A percentile compares a stretch with the other conserved stretches of the same genome.
Evolutionary conservation across 2,113 vertebrate species (phyloP).

Genomic region (Otocyon megalotis): DNA sequence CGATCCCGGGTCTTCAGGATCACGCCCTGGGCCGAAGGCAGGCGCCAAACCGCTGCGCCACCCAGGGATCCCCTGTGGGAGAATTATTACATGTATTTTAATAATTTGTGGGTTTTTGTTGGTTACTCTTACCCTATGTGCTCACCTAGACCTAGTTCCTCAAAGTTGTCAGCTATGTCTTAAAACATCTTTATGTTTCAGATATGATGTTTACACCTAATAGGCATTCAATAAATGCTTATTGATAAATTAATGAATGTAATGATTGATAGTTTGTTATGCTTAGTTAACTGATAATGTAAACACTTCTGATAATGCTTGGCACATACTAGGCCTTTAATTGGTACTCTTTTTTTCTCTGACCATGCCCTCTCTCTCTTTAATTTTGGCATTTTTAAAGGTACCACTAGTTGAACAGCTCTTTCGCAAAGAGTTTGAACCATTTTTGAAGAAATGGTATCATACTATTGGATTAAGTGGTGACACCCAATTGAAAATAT

Average conservation of each 20-base stretch:
- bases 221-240: background rate
- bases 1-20: too few species aligned
- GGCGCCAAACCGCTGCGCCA: too few species aligned
- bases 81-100: background rate
- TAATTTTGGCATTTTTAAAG: constrained; percentile 84
- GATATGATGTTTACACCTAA: background rate
- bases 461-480: constrained; percentile 93
- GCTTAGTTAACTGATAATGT: background rate
- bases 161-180: background rate
- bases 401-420: constrained; percentile 97
- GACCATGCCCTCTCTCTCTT: background rate
- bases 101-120: background rate
- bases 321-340: background rate
- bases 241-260: background rate
- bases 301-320: constrained; percentile 1
- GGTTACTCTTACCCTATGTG: background rate
- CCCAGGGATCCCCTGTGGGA: too few species aligned
- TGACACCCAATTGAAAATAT: constrained; percentile 94
- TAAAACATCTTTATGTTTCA: constrained; percentile 34
- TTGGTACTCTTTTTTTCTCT: background rate
- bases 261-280: background rate
- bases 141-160: background rate
- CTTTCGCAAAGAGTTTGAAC: constrained; percentile 91
- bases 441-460: constrained; percentile 91
- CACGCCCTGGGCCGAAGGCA: too few species aligned